These are phyloP conservation scores for Yponomeuta cagnagella DNA, from an alignment of 2,888 invertebrate genomes.

Conservation along the genomic window DNA sequence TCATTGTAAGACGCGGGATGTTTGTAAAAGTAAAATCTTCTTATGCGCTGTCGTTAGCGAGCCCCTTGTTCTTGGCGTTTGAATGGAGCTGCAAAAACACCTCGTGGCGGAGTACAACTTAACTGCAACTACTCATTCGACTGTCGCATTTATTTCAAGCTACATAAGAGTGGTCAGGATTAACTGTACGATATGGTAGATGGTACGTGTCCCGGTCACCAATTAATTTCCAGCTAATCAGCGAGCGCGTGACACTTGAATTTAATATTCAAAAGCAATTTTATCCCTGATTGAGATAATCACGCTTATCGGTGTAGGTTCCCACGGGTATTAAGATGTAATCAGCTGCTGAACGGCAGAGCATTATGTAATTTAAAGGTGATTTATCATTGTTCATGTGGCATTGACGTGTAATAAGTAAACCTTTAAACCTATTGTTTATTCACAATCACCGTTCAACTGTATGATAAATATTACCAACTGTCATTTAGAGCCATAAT, in stretches of 20 bases:
- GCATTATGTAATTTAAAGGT: background rate
- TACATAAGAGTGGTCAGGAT: background rate
- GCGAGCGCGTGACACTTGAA: background rate
- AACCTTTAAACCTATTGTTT: background rate
- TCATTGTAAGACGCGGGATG: background rate
- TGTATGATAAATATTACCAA: too few relatives aligned
- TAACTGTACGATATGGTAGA: background rate
- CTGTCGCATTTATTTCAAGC: background rate
- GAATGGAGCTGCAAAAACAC: conserved; percentile 7
- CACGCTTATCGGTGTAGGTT: background rate
- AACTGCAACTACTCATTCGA: background rate
- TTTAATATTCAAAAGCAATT: background rate
- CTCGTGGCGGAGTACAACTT: background rate
- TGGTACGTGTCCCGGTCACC: background rate
- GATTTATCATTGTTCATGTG: background rate
- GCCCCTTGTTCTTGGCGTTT: conserved; percentile 1
- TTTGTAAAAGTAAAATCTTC: background rate
- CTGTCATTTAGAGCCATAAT: too few relatives aligned
- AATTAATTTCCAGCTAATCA: background rate
- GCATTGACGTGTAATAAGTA: background rate
- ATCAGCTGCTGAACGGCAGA: background rate
- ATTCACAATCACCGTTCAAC: background rate
- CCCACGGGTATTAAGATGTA: background rate
- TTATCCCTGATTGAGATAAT: background rate
- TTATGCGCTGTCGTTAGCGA: conserved; percentile 1